A percentile compares a stretch with the other conserved stretches of the same genome.
Evolutionary conservation across 2,113 vertebrate species (phyloP).

Genomic region (Malurus alboscapulatus): DNA sequence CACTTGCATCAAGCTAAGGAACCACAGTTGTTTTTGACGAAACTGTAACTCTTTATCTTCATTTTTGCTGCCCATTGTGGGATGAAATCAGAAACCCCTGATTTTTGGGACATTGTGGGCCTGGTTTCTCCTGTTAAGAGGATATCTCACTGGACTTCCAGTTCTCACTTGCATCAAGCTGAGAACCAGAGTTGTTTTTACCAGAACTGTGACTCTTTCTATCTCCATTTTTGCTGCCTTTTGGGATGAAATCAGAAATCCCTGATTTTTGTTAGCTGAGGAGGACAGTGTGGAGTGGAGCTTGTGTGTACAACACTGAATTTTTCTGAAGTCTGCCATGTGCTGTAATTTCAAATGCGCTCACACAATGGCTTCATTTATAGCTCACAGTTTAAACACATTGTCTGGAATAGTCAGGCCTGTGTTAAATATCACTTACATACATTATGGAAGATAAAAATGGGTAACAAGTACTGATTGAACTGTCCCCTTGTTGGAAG

Average conservation of each 20-base stretch:
- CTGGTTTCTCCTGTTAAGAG: neutral
- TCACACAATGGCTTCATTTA: neutral
- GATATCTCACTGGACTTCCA: neutral
- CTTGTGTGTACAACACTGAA: neutral
- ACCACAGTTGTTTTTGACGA: no score
- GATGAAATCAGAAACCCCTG: no score
- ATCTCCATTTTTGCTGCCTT: neutral
- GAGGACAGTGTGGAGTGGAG: neutral
- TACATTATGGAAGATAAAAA: neutral
- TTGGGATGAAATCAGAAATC: neutral
- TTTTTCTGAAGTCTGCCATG: neutral
- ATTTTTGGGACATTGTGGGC: no score
- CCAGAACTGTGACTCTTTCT: neutral
- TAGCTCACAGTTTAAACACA: neutral
- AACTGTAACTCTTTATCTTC: no score
- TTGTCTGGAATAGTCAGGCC: neutral
- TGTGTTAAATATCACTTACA: neutral
- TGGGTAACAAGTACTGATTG: neutral
- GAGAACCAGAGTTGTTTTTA: neutral
- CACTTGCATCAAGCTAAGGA: no score
- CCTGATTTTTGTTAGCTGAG: neutral
- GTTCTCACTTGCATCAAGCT: neutral
- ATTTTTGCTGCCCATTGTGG: no score
- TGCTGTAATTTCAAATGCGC: neutral
- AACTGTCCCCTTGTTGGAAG: neutral